Percentiles rank a stretch among this genome's conserved stretches.
Evolutionary conservation across 1,140 invertebrate species (phyloP).

Genomic region (Lordiphosa stackelbergi): DNA sequence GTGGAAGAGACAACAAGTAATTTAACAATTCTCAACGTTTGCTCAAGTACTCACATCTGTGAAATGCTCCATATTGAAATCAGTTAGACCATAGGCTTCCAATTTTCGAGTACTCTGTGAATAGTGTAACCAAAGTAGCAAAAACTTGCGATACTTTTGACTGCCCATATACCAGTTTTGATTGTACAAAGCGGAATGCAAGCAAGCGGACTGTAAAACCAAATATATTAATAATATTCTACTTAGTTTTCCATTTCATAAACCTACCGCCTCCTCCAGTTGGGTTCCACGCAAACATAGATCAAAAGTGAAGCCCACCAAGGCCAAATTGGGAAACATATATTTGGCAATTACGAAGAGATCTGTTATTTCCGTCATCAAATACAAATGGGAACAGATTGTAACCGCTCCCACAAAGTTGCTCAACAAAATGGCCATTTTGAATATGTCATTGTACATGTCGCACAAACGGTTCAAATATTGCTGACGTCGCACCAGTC

Average conservation of each 20-base stretch:
- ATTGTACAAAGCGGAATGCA: conserved; percentile 20
- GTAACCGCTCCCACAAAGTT: conserved; percentile 40
- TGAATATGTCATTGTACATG: conserved; percentile 51
- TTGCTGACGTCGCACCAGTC: conserved; percentile 39
- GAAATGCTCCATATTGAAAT: conserved; percentile 59
- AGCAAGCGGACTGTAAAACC: conserved; percentile 17
- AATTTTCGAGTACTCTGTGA: conserved; percentile 26
- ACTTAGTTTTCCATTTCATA: no score
- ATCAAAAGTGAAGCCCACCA: conserved; percentile 45
- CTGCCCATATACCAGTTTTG: conserved; percentile 45
- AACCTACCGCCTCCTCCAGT: conserved; percentile 45
- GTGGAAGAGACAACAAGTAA: no score
- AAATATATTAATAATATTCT: no score
- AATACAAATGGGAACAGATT: conserved; percentile 46
- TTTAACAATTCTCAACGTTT: no score
- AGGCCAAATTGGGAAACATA: conserved; percentile 5
- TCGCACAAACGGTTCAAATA: conserved; percentile 30
- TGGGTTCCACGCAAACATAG: conserved; percentile 41
- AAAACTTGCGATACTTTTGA: conserved; percentile 32
- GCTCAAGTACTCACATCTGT: conserved; percentile 28
- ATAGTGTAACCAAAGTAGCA: conserved; percentile 42
- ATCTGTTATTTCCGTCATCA: conserved; percentile 36
- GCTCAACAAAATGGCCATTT: conserved; percentile 23
- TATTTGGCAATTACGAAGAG: conserved; percentile 20
- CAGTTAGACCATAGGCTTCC: conserved; percentile 34